Evolutionary conservation across 2,888 invertebrate genomes (phyloP).

Genomic region (Timema podura): DNA sequence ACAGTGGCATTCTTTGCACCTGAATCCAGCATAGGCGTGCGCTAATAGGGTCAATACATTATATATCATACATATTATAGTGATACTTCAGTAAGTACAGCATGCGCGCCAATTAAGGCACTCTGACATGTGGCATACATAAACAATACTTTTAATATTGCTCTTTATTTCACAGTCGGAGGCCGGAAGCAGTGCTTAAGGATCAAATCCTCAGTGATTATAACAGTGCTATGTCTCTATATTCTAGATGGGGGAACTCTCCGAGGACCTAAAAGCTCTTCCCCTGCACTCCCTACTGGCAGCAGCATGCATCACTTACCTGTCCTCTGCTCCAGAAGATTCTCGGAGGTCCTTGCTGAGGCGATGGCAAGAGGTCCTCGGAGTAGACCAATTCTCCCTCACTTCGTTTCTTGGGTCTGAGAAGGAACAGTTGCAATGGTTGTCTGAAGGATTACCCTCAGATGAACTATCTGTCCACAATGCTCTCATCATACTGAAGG

Average conservation of each 20-base stretch:
- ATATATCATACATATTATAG: too few species aligned
- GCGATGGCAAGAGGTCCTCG: constrained; percentile 44
- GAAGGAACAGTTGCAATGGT: constrained; percentile 79
- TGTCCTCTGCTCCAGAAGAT: constrained; percentile 67
- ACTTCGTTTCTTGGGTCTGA: constrained; percentile 60
- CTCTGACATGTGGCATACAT: too few species aligned
- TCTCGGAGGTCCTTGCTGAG: constrained; percentile 51
- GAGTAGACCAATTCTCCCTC: constrained; percentile 49
- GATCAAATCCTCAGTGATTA: too few species aligned
- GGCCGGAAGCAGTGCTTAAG: too few species aligned
- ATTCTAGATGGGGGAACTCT: constrained; percentile 55
- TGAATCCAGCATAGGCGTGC: too few species aligned
- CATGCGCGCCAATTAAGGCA: too few species aligned
- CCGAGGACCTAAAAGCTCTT: constrained; percentile 58
- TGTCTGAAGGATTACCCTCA: constrained; percentile 75
- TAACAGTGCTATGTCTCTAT: too few species aligned
- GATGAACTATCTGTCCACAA: constrained; percentile 78
- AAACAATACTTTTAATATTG: too few species aligned
- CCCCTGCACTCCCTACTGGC: constrained; percentile 65
- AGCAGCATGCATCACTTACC: constrained; percentile 73
- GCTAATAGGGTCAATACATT: too few species aligned
- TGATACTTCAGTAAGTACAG: too few species aligned
- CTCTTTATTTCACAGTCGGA: too few species aligned
- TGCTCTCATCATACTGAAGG: constrained; percentile 72
- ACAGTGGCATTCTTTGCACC: too few species aligned